Evolutionary conservation across 2,113 vertebrate species (phyloP).

Genomic region (Atractosteus spatula): DNA sequence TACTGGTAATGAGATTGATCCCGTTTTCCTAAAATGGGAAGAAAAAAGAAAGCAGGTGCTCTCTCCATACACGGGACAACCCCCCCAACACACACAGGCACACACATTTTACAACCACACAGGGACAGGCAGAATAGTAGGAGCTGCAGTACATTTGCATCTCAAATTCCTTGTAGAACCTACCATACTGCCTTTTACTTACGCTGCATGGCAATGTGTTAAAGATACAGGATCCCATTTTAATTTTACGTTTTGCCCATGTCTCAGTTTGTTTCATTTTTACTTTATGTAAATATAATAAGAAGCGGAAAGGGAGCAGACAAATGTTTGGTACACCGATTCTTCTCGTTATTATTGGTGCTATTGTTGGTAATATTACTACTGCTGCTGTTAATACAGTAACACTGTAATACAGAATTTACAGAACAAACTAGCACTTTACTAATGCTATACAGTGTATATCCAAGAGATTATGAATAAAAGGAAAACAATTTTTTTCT

Average conservation of each 20-base stretch:
- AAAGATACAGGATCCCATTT: conserved; percentile 12
- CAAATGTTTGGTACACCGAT: too few relatives aligned
- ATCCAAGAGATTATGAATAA: too few relatives aligned
- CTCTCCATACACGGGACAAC: conserved; percentile 42
- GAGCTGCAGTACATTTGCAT: conserved; percentile 18
- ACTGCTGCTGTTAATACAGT: too few relatives aligned
- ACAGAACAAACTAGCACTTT: too few relatives aligned
- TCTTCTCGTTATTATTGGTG: too few relatives aligned
- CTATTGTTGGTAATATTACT: too few relatives aligned
- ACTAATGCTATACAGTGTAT: too few relatives aligned
- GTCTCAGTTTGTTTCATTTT: too few relatives aligned
- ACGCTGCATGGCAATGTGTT: conserved; percentile 13
- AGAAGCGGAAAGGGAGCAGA: too few relatives aligned
- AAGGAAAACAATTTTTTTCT: too few relatives aligned
- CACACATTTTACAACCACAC: conserved; percentile 12
- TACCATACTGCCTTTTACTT: background rate
- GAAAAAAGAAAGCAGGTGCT: conserved; percentile 54
- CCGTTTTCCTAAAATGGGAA: conserved; percentile 59
- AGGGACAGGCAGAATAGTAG: conserved; percentile 11
- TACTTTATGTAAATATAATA: too few relatives aligned
- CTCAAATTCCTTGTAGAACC: conserved; percentile 11
- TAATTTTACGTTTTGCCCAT: conserved; percentile 23
- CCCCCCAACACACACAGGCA: background rate
- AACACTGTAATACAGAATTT: too few relatives aligned
- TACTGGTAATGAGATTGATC: conserved; percentile 64